Evolutionary conservation across 1,140 invertebrate species (phyloP).

Genomic region (Drosophila murphyi): DNA sequence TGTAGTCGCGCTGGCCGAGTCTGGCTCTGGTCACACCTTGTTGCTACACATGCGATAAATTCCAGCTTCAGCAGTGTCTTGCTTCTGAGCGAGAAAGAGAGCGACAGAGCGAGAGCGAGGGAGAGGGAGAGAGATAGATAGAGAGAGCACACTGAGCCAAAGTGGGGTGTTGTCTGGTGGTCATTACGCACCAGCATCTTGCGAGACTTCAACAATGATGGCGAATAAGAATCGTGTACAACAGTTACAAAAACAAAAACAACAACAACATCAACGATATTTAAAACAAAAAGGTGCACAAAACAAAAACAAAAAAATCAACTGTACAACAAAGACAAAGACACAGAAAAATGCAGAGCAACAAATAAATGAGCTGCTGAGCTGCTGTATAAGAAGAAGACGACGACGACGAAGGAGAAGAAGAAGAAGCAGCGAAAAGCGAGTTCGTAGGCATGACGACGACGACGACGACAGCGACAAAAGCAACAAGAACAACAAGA

Average conservation of each 20-base stretch:
- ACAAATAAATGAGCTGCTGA: slow-evolving; percentile 23
- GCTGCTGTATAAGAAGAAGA: not conserved
- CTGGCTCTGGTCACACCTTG: slow-evolving; percentile 2
- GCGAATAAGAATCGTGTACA: slow-evolving; percentile 9
- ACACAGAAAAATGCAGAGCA: slow-evolving; percentile 27
- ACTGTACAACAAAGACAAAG: not conserved
- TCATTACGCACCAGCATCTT: slow-evolving; percentile 28
- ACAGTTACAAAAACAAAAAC: not conserved
- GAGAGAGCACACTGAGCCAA: not conserved
- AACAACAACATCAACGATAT: slow-evolving; percentile 6
- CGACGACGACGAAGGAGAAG: not conserved
- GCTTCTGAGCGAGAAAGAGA: too few relatives aligned
- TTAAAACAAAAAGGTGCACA: slow-evolving; percentile 23
- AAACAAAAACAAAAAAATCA: slow-evolving; percentile 6
- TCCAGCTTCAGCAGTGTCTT: too few relatives aligned
- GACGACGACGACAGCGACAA: slow-evolving; percentile 1
- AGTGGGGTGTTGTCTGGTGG: slow-evolving; percentile 2
- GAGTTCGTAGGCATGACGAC: slow-evolving; percentile 27
- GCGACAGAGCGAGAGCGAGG: too few relatives aligned
- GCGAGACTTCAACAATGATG: slow-evolving; percentile 29
- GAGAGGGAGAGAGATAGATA: not conserved
- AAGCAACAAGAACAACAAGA: slow-evolving; percentile 4
- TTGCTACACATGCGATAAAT: not conserved
- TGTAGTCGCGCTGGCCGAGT: too few relatives aligned
- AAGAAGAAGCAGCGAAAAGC: slow-evolving; percentile 11